A percentile compares a stretch with the other conserved stretches of the same genome.
phyloP scores from a whole-genome alignment of 2,113 vertebrate genomes.

The Lycocorax pyrrhopterus region DNA sequence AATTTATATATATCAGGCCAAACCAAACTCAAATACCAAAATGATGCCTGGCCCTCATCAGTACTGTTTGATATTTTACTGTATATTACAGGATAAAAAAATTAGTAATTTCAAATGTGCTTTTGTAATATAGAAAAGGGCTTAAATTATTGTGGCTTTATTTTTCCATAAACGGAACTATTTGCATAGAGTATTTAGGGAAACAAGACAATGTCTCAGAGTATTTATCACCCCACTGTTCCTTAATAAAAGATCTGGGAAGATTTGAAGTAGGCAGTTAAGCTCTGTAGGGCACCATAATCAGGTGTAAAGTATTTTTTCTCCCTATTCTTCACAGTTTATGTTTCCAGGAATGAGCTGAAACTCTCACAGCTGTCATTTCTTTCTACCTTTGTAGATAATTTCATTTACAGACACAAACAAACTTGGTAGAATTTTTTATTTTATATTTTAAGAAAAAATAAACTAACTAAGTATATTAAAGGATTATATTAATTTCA shows the following conservation, averaged over 20 bases:
- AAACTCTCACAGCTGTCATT: background rate
- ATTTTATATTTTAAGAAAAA: background rate
- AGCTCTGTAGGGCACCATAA: background rate
- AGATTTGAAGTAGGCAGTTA: background rate
- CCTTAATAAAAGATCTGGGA: background rate
- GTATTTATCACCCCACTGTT: background rate
- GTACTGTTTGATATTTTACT: background rate
- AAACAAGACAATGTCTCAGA: background rate
- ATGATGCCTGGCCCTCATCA: accelerated
- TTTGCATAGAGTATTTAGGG: background rate
- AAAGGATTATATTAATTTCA: background rate
- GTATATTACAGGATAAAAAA: background rate
- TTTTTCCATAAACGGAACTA: background rate
- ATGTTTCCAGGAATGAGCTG: background rate
- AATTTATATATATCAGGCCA: background rate
- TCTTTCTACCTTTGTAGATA: background rate
- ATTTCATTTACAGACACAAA: background rate
- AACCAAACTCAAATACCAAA: background rate
- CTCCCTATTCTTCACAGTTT: background rate
- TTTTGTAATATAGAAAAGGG: background rate
- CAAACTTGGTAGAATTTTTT: background rate
- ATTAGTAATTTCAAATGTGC: background rate
- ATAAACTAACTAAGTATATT: background rate
- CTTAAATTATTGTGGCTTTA: background rate
- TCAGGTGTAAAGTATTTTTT: background rate